Base-by-base conservation (phyloP, 2,113 vertebrate species). In the Eulemur rufifrons region DNA sequence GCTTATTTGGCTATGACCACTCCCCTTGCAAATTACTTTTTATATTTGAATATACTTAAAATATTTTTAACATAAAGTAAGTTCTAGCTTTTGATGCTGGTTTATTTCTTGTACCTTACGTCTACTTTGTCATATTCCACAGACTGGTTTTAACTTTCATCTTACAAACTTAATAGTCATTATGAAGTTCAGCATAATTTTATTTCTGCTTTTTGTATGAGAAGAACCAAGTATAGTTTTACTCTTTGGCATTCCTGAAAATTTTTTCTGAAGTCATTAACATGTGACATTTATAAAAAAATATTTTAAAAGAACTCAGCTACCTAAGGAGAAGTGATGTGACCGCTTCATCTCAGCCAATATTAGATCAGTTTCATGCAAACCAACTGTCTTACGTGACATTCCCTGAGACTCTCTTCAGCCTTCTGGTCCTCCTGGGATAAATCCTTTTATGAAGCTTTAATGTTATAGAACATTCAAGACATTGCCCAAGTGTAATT, bases 141-240 rank as follows among this genome's bases (percentile, higher is more conserved):
- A 91, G 3, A 7, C 13, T 84, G 39, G 1, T 9, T 3, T 54
- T 80, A 11, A 68, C 34, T 74, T 82, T 56, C 13, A 23, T 56
- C 25, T 63, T 89, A 68, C 6, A 94, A 54, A 80, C 5, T 27
- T 52, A 91, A 69, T 23, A 23, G 42, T 64, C 8, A 56, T 34
- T 73, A 25, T 32, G 11, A 85, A 56, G 13, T 54, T 94, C 10
- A 64, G 23, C 10, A 68, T 42, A 74, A 71, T 86, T 94, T 92
- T 92, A 81, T 89, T 95, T 82, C 61, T 86, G n/a, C 11, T 82
- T 76, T 77, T 91, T 13, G 39, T 61, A 68, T 89, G 83, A 89
- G 23, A 95, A 88, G 20, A 91, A 63, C 25, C 25, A 87, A 81
- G 14, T 76, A 27, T 10, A 80, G 25, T 50, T 86, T 82, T 74